phyloP scores from a whole-genome alignment of 2,113 vertebrate species.

The human region GRCh38 chr6:62044501-62045000 shows the following conservation, averaged over 20 bases:
- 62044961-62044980: neutral
- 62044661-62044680: neutral
- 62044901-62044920: neutral
- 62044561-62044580: neutral
- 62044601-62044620: neutral
- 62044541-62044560: neutral
- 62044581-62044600: neutral
- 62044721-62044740: neutral
- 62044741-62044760: neutral
- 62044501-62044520: no score
- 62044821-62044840: neutral
- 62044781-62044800: neutral
- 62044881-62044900: neutral
- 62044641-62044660: no score
- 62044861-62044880: neutral
- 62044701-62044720: neutral
- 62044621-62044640: neutral
- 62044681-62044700: neutral
- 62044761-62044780: neutral
- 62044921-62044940: neutral
- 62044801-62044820: neutral
- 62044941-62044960: neutral
- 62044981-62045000: neutral
- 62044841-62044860: neutral
- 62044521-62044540: neutral